phyloP scores from a whole-genome alignment of 1,140 invertebrate species.

The Phenacoccus solenopsis region DNA sequence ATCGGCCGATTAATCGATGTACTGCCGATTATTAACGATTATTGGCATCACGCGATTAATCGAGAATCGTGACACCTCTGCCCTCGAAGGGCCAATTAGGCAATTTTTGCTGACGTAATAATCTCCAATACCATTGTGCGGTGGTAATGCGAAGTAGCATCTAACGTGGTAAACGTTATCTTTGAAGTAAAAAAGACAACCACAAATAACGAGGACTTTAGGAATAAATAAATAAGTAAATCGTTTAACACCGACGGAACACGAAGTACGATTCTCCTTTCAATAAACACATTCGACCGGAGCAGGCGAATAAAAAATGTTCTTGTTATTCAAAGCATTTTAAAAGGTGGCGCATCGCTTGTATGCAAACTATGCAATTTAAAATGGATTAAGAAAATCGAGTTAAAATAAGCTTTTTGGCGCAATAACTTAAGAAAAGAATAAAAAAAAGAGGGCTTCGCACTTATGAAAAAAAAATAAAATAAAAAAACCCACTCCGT shows the following conservation, averaged over 20 bases:
- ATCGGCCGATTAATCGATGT: too few species aligned
- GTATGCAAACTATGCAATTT: neutral
- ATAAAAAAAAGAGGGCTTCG: neutral
- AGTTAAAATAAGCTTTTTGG: conserved; percentile 2
- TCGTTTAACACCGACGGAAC: neutral
- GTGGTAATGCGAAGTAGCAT: too few species aligned
- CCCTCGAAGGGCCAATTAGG: too few species aligned
- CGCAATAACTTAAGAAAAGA: neutral
- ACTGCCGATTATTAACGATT: too few species aligned
- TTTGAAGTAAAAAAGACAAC: too few species aligned
- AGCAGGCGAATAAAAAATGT: neutral
- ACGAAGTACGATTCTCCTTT: neutral
- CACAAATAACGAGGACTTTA: too few species aligned
- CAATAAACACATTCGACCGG: neutral
- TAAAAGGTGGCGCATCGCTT: neutral
- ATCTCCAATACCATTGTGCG: too few species aligned
- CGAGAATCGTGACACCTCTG: too few species aligned
- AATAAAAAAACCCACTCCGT: neutral
- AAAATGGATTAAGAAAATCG: conserved; percentile 3
- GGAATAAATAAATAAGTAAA: neutral
- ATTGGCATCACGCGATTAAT: too few species aligned
- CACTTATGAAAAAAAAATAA: neutral
- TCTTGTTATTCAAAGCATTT: neutral
- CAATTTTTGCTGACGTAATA: too few species aligned
- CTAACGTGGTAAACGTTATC: too few species aligned